These are phyloP conservation scores for Cephus rjabovi DNA, from an alignment of 2,888 invertebrate genomes.

Conservation along the genomic window DNA sequence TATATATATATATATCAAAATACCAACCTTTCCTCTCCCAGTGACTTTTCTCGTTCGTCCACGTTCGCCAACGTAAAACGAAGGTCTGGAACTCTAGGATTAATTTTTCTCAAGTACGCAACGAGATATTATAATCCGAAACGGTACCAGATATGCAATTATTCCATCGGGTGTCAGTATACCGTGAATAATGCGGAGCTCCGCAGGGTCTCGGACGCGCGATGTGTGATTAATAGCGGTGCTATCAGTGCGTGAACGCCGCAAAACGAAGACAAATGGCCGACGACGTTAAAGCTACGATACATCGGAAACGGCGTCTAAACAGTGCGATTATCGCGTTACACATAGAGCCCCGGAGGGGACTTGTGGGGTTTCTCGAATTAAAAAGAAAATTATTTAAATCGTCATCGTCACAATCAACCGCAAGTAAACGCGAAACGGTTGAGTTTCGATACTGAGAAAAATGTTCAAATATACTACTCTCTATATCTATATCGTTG, in stretches of 20 bases:
- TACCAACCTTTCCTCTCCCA: not conserved
- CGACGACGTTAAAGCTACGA: conserved; percentile 33
- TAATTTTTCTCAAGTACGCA: conserved; percentile 11
- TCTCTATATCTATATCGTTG: not conserved
- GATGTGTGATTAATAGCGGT: conserved; percentile 48
- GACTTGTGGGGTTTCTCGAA: not conserved
- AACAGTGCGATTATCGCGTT: conserved; percentile 36
- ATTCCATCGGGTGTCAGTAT: conserved; percentile 50
- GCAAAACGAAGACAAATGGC: conserved; percentile 53
- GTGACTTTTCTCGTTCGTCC: not conserved
- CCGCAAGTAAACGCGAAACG: not conserved
- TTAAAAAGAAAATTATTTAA: not conserved
- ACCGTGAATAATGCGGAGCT: conserved; percentile 43
- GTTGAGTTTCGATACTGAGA: not conserved
- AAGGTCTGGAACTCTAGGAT: not conserved
- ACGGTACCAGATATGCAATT: conserved; percentile 53
- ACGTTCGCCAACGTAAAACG: not conserved
- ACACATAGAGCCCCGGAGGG: not conserved
- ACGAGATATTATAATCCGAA: conserved; percentile 44
- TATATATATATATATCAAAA: not conserved
- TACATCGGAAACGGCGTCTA: conserved; percentile 41
- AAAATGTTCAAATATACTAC: not conserved
- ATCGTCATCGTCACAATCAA: not conserved
- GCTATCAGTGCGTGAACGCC: conserved; percentile 51
- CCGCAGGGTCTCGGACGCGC: conserved; percentile 7